These are phyloP conservation scores for Lordiphosa collinella DNA, from an alignment of 1,140 invertebrate species.

Conservation along the genomic window DNA sequence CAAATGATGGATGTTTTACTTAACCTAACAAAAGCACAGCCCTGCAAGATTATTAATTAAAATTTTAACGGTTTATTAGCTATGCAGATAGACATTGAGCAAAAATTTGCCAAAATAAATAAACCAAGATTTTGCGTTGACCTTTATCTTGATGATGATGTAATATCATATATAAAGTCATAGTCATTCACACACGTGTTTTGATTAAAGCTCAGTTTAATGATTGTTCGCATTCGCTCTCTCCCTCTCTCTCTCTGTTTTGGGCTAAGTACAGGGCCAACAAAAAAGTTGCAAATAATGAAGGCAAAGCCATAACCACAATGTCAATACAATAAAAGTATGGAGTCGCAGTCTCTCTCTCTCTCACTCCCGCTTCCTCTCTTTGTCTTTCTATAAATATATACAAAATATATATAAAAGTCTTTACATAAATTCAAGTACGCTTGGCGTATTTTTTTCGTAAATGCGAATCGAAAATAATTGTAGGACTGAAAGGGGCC, in stretches of 20 bases:
- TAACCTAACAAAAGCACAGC: constrained; percentile 3
- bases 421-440: constrained; percentile 43
- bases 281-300: constrained; percentile 39
- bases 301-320: constrained; percentile 37
- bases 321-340: constrained; percentile 11
- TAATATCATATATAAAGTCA: constrained; percentile 30
- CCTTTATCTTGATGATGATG: constrained; percentile 40
- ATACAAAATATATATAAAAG: constrained; percentile 19
- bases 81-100: not conserved
- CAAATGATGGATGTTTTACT: constrained; percentile 10
- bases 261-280: constrained; percentile 27
- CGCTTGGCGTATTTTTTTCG: constrained; percentile 49
- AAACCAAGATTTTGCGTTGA: constrained; percentile 17
- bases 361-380: not conserved
- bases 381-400: constrained; percentile 16
- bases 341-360: constrained; percentile 7
- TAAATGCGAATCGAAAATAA: constrained; percentile 65
- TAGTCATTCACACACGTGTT: constrained; percentile 35
- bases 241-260: not conserved
- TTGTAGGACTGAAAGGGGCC: constrained; percentile 24
- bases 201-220: constrained; percentile 49
- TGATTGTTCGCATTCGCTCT: constrained; percentile 13
- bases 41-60: constrained; percentile 6
- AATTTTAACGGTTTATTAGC: constrained; percentile 26
- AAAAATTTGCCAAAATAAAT: not conserved